Conservation (phyloP, 2,797 vertebrate genomes). For the Chromis chromis region DNA sequence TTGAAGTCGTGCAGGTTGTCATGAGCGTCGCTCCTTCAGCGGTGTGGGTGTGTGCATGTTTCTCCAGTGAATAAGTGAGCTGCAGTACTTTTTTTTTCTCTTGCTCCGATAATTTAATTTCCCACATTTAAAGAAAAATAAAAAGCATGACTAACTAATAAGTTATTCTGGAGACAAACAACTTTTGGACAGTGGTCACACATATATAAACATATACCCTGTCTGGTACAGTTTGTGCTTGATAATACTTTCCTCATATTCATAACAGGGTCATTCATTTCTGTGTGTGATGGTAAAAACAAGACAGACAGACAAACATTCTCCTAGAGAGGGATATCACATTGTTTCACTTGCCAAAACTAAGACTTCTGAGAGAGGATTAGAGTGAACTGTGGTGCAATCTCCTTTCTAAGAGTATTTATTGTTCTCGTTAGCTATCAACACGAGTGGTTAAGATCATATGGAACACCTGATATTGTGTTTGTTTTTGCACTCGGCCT, state of each 20-base stretch:
- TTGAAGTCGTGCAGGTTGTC: slow-evolving; percentile 30
- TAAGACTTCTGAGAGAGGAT: background rate
- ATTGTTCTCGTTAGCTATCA: slow-evolving; percentile 15
- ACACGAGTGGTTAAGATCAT: slow-evolving; percentile 7
- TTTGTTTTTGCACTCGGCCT: slow-evolving; percentile 40
- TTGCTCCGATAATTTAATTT: background rate
- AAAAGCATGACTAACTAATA: background rate
- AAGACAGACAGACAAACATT: slow-evolving; percentile 3
- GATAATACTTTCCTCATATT: slow-evolving; percentile 34
- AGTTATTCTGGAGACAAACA: background rate
- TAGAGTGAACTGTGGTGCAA: slow-evolving; percentile 1
- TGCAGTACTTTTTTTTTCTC: background rate
- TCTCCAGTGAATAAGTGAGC: slow-evolving; percentile 51
- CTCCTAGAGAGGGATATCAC: background rate
- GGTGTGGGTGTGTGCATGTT: slow-evolving; percentile 48
- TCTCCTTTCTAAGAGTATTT: slow-evolving; percentile 12
- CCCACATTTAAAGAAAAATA: background rate
- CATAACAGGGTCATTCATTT: slow-evolving; percentile 54
- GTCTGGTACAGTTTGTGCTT: slow-evolving; percentile 61
- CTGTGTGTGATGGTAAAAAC: background rate
- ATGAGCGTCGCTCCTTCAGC: slow-evolving; percentile 42
- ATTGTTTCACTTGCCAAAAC: background rate
- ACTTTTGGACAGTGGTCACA: slow-evolving; percentile 26
- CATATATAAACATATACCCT: slow-evolving; percentile 31
- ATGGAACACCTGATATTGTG: slow-evolving; percentile 48